These are phyloP conservation scores for Acanthisitta chloris DNA, from an alignment of 2,113 vertebrate genomes.

Conservation along the genomic window DNA sequence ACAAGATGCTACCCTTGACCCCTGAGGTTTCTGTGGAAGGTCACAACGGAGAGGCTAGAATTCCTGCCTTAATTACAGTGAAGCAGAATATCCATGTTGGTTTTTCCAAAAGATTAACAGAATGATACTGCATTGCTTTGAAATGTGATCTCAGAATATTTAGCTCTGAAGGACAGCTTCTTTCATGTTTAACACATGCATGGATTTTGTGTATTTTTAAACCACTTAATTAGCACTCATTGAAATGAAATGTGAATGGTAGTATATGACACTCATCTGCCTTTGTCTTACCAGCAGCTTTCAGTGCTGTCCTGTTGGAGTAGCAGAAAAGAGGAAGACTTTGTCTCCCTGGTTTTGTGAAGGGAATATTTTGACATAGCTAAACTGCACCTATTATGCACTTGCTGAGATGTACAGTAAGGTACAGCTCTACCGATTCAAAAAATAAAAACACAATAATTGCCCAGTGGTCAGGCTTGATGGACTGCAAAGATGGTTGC, in stretches of 20 bases:
- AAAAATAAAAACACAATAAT: not conserved
- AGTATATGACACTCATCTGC: not conserved
- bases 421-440: not conserved
- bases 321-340: not conserved
- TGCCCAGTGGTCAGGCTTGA: not conserved
- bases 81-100: not conserved
- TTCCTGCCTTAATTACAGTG: not conserved
- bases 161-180: not conserved
- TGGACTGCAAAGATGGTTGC: not conserved
- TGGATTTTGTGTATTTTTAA: not conserved
- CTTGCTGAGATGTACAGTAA: not conserved
- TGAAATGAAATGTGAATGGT: not conserved
- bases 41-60: not conserved
- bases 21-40: not conserved
- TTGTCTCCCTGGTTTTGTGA: not conserved
- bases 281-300: not conserved
- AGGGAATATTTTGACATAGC: not conserved
- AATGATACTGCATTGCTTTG: not conserved
- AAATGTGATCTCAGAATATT: slow-evolving; percentile 10
- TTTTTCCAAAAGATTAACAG: slow-evolving; percentile 33
- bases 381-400: not conserved
- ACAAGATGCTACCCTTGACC: not conserved
- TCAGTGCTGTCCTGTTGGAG: not conserved
- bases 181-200: not conserved
- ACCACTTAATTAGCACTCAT: not conserved